Evolutionary conservation across 1,140 invertebrate genomes (phyloP).

Genomic region (Drosophila tropicalis): DNA sequence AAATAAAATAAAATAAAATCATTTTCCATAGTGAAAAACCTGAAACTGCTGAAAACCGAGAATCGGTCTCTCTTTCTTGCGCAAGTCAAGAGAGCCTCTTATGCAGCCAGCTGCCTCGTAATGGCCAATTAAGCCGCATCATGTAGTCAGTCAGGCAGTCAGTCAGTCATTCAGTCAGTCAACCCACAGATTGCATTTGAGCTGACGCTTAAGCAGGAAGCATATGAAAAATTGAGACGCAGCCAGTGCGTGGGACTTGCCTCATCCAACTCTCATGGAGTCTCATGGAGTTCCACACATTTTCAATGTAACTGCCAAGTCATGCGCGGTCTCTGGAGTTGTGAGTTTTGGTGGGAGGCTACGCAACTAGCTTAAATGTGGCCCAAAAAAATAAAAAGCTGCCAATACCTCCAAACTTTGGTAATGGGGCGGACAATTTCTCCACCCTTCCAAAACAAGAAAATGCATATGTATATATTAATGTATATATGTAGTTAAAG

Average conservation of each 20-base stretch:
- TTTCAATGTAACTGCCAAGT: slow-evolving; percentile 60
- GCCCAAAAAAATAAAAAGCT: slow-evolving; percentile 18
- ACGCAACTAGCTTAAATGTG: slow-evolving; percentile 53
- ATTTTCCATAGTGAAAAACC: slow-evolving; percentile 63
- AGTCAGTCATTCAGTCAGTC: slow-evolving; percentile 36
- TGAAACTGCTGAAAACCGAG: slow-evolving; percentile 42
- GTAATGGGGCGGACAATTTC: slow-evolving; percentile 11
- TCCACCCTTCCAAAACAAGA: slow-evolving; percentile 27
- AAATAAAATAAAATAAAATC: slow-evolving; percentile 55
- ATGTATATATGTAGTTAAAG: not conserved
- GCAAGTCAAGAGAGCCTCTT: slow-evolving; percentile 64
- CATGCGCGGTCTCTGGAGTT: slow-evolving; percentile 44
- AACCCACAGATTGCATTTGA: slow-evolving; percentile 50
- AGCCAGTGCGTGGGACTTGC: slow-evolving; percentile 67
- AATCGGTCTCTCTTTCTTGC: slow-evolving; percentile 63
- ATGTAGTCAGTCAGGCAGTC: slow-evolving; percentile 48
- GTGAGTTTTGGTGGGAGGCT: slow-evolving; percentile 53
- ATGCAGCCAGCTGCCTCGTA: slow-evolving; percentile 55
- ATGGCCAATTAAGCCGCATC: slow-evolving; percentile 75
- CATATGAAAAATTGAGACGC: slow-evolving; percentile 41
- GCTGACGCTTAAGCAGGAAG: slow-evolving; percentile 51
- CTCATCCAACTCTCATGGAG: not conserved
- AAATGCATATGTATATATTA: not conserved
- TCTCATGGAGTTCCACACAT: slow-evolving; percentile 39
- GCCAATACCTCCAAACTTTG: slow-evolving; percentile 11